phyloP scores from a whole-genome alignment of 2,113 vertebrate genomes.

The Cheirogaleus medius region DNA sequence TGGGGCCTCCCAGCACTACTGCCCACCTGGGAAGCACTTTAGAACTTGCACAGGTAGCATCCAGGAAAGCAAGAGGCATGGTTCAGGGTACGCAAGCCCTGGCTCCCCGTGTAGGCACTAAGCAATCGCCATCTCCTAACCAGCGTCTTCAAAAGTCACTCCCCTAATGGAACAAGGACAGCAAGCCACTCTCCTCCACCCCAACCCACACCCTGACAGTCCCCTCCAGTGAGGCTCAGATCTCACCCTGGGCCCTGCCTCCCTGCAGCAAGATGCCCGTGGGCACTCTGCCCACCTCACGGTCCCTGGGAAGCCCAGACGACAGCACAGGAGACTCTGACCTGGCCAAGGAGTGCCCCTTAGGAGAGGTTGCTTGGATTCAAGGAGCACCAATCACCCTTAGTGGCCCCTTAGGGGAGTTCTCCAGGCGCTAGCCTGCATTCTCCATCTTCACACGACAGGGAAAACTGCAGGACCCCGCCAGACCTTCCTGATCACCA shows the following conservation, averaged over 20 bases:
- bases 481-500: background rate
- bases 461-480: background rate
- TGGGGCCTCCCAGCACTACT: background rate
- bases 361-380: background rate
- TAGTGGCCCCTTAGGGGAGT: background rate
- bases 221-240: background rate
- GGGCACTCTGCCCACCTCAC: too few species aligned
- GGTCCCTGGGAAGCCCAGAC: background rate
- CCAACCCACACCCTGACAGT: too few species aligned
- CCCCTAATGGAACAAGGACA: background rate
- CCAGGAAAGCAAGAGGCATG: background rate
- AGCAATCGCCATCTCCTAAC: background rate
- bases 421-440: background rate
- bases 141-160: background rate
- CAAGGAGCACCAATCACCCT: background rate
- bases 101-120: background rate
- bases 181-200: background rate
- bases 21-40: background rate
- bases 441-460: constrained; percentile 47
- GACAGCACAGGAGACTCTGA: background rate
- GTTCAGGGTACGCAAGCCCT: too few species aligned
- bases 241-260: background rate
- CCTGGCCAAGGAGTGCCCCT: background rate
- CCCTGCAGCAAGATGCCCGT: background rate
- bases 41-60: background rate